phyloP scores from a whole-genome alignment of 2,113 vertebrate species.

The Noctilio leporinus region DNA sequence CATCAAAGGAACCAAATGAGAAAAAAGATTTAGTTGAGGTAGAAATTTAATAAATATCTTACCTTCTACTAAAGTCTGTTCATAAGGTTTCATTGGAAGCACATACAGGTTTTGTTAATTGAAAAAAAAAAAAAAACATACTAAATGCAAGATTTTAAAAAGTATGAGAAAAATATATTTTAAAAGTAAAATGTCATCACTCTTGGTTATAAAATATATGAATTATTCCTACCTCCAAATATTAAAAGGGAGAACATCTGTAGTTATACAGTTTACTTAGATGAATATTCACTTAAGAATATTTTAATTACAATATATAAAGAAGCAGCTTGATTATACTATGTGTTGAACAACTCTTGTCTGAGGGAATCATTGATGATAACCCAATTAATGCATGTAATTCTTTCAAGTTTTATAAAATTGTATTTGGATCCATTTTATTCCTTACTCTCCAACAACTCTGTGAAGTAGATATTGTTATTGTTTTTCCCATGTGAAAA shows the following conservation, averaged over 20 bases:
- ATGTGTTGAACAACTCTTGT: not conserved
- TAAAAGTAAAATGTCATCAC: slow-evolving; percentile 5
- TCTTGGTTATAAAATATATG: slow-evolving; percentile 6
- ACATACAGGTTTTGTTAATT: slow-evolving; percentile 5
- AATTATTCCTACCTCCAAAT: slow-evolving; percentile 11
- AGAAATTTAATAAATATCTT: slow-evolving; percentile 39
- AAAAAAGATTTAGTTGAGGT: slow-evolving; percentile 33
- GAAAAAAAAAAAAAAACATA: slow-evolving; percentile 13
- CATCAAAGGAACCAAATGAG: slow-evolving; percentile 37
- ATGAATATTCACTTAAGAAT: slow-evolving; percentile 4
- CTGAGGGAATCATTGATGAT: not conserved
- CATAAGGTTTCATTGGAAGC: slow-evolving; percentile 27
- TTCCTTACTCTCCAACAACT: not conserved
- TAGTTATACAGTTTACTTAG: not conserved
- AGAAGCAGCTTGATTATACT: slow-evolving; percentile 22
- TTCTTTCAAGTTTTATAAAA: slow-evolving; percentile 41
- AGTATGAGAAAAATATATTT: slow-evolving; percentile 12
- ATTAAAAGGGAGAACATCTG: not conserved
- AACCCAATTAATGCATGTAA: not conserved
- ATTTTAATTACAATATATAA: slow-evolving; percentile 5
- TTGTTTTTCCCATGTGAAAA: not conserved
- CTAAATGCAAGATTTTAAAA: slow-evolving; percentile 30
- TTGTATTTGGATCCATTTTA: not conserved
- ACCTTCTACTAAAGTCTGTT: not conserved
- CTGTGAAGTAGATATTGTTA: not conserved